Percentiles rank a stretch among this genome's conserved stretches.
These are phyloP conservation scores for Pelodiscus sinensis DNA, from an alignment of 2,113 vertebrate genomes.

Conservation along the genomic window DNA sequence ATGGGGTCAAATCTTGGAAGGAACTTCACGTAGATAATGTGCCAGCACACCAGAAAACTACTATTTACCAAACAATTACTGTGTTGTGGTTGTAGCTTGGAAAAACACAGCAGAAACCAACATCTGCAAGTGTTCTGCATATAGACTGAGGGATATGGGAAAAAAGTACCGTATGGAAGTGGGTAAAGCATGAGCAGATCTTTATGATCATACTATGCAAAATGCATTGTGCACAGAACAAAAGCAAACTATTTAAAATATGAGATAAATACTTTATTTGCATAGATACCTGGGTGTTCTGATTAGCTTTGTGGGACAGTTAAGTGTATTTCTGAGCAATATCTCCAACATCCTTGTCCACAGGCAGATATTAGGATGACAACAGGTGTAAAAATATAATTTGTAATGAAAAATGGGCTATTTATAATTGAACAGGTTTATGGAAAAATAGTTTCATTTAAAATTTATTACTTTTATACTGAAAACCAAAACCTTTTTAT, in stretches of 20 bases:
- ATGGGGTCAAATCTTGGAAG: not conserved
- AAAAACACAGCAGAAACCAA: not conserved
- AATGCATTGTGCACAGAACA: not conserved
- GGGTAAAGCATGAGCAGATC: not conserved
- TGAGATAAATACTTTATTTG: not conserved
- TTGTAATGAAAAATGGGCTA: not conserved
- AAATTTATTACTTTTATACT: not conserved
- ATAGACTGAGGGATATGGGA: not conserved
- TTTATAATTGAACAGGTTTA: not conserved
- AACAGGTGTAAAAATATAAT: constrained; percentile 4
- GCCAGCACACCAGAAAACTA: not conserved
- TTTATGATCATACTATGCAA: not conserved
- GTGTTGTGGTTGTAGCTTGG: not conserved
- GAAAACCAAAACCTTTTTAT: not conserved
- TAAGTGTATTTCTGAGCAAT: not conserved
- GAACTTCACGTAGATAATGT: not conserved
- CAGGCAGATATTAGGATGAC: not conserved
- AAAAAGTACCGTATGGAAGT: not conserved
- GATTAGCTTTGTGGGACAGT: constrained; percentile 20
- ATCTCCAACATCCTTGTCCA: not conserved
- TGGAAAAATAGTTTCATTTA: not conserved
- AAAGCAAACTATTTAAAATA: not conserved
- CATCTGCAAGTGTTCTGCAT: constrained; percentile 32
- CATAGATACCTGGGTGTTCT: not conserved
- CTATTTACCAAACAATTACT: not conserved